Evolutionary conservation across 2,113 vertebrate genomes (phyloP).

Genomic region (Notarius quadriscutis): DNA sequence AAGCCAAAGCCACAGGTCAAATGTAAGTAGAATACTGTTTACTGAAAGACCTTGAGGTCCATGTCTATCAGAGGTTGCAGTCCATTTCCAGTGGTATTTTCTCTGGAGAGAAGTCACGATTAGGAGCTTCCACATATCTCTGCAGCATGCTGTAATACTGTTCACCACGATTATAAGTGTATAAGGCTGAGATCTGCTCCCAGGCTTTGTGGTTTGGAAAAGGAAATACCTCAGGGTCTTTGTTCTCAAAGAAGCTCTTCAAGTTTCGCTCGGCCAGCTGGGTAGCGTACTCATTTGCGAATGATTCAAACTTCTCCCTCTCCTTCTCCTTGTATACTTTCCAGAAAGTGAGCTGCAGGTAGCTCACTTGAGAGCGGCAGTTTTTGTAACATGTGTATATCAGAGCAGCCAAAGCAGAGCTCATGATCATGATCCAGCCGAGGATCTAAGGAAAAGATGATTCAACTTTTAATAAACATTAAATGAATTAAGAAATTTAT

Average conservation of each 20-base stretch:
- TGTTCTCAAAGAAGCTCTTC: conserved; percentile 75
- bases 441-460: conserved; percentile 63
- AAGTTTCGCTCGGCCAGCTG: conserved; percentile 75
- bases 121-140: conserved; percentile 70
- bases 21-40: neutral
- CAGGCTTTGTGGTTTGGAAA: conserved; percentile 75
- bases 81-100: conserved; percentile 69
- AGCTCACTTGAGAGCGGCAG: conserved; percentile 77
- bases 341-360: conserved; percentile 76
- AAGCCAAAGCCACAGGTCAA: neutral
- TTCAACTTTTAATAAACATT: neutral
- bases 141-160: conserved; percentile 77
- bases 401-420: conserved; percentile 51
- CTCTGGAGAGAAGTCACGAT: conserved; percentile 62
- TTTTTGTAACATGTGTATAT: conserved; percentile 70
- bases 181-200: conserved; percentile 72
- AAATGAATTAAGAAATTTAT: neutral
- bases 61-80: neutral
- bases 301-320: conserved; percentile 67
- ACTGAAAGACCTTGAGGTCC: neutral
- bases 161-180: conserved; percentile 68
- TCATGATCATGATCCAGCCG: conserved; percentile 73
- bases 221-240: conserved; percentile 58
- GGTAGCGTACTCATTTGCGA: conserved; percentile 63
- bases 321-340: conserved; percentile 74